These are phyloP conservation scores for Ophion slaviceki DNA, from an alignment of 2,888 invertebrate species.

Conservation along the genomic window DNA sequence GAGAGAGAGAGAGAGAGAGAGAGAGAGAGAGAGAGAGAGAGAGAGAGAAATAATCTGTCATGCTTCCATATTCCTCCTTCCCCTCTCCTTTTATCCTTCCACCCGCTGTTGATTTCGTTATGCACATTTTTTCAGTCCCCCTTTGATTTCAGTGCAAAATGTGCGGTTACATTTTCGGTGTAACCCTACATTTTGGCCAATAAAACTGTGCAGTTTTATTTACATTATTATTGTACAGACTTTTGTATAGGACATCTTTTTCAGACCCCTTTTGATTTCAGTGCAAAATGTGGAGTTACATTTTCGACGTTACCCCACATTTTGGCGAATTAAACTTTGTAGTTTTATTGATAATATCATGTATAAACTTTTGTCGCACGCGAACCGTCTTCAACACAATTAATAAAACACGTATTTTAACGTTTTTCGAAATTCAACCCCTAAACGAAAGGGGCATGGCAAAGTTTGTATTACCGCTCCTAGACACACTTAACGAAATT, in stretches of 20 bases:
- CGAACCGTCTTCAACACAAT: no score
- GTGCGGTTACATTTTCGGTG: not conserved
- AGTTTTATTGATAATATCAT: no score
- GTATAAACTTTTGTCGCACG: no score
- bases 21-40: no score
- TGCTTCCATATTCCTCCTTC: slow-evolving; percentile 39
- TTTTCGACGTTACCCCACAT: not conserved
- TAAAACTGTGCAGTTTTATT: no score
- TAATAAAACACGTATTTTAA: no score
- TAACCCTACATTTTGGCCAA: not conserved
- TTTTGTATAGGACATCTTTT: not conserved
- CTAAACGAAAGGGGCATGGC: no score
- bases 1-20: no score
- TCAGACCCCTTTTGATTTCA: slow-evolving; percentile 38
- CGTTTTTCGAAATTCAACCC: no score
- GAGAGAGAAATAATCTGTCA: slow-evolving; percentile 25
- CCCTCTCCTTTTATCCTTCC: slow-evolving; percentile 22
- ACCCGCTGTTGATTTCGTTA: not conserved
- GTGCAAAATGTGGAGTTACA: not conserved
- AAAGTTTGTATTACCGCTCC: no score
- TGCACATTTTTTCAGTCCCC: slow-evolving; percentile 11
- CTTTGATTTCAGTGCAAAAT: slow-evolving; percentile 31
- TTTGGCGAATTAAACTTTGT: slow-evolving; percentile 37
- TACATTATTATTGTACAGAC: no score
- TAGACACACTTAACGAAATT: no score